Evolutionary conservation across 2,113 vertebrate genomes (phyloP).

Genomic region (Halichoeres trimaculatus): DNA sequence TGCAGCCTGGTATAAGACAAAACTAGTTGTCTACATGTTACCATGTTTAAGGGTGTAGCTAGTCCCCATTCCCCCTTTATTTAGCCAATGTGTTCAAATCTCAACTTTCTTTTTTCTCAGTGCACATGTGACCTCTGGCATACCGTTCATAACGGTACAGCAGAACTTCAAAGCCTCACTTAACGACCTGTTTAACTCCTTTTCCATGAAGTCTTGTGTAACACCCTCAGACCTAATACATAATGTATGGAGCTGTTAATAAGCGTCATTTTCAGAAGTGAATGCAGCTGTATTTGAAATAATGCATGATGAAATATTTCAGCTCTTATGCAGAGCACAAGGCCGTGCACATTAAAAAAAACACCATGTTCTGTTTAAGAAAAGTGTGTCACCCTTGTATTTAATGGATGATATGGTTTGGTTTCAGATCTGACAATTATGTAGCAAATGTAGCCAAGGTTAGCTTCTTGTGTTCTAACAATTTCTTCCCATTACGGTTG

Average conservation of each 20-base stretch:
- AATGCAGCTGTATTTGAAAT: slow-evolving; percentile 47
- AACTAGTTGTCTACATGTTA: too few relatives aligned
- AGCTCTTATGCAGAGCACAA: neutral
- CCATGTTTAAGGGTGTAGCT: too few relatives aligned
- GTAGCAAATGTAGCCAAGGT: slow-evolving; percentile 35
- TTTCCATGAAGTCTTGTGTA: neutral
- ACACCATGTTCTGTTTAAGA: slow-evolving; percentile 8
- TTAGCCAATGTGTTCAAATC: neutral
- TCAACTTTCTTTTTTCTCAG: too few relatives aligned
- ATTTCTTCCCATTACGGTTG: slow-evolving; percentile 49
- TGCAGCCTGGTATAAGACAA: too few relatives aligned
- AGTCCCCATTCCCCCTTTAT: neutral
- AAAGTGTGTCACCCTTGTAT: neutral
- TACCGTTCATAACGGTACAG: neutral
- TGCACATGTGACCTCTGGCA: neutral
- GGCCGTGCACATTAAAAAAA: slow-evolving; percentile 19
- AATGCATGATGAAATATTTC: slow-evolving; percentile 15
- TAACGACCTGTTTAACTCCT: slow-evolving; percentile 30
- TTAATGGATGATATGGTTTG: neutral
- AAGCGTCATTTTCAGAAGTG: slow-evolving; percentile 38
- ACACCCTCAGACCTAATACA: slow-evolving; percentile 29
- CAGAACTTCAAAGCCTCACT: slow-evolving; percentile 11
- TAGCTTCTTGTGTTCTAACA: slow-evolving; percentile 35
- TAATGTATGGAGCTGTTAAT: slow-evolving; percentile 44
- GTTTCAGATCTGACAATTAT: slow-evolving; percentile 26